Conservation (phyloP, 1,140 invertebrate species). For the Pectinophora gossypiella region DNA sequence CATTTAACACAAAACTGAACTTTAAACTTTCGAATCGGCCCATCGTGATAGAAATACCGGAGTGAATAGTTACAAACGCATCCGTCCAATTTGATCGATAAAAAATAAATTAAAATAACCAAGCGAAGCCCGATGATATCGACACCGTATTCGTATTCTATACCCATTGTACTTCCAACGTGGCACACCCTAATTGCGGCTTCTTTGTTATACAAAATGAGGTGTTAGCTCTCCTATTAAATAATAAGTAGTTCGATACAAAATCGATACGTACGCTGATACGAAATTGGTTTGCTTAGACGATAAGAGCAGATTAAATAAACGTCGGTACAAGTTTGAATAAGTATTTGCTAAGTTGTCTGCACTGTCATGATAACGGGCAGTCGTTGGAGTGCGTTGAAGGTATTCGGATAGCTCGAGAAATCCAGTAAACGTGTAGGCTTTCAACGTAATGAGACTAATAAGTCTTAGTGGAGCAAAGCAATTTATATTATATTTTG, state of each 20-base stretch:
- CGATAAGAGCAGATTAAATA: background rate
- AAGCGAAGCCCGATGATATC: constrained; percentile 60
- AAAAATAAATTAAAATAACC: constrained; percentile 73
- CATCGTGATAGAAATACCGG: constrained; percentile 34
- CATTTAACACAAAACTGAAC: too few species aligned
- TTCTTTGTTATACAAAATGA: constrained; percentile 72
- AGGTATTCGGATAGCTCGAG: too few species aligned
- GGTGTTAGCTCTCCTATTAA: constrained; percentile 72
- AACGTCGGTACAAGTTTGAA: background rate
- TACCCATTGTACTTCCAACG: constrained; percentile 55
- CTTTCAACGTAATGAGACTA: too few species aligned
- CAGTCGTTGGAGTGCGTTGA: too few species aligned
- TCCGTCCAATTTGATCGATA: constrained; percentile 63
- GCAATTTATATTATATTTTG: too few species aligned
- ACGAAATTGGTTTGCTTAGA: constrained; percentile 39
- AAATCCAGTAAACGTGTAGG: too few species aligned
- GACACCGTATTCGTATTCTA: constrained; percentile 36
- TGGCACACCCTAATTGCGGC: constrained; percentile 66
- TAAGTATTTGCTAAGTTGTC: constrained; percentile 6
- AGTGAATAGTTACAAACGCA: constrained; percentile 52
- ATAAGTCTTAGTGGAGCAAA: too few species aligned
- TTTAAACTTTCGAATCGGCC: constrained; percentile 46
- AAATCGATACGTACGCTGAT: constrained; percentile 50
- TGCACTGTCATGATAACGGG: too few species aligned
- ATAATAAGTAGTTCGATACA: constrained; percentile 64